Evolutionary conservation across 2,797 vertebrate genomes (phyloP).

Genomic region (Scyliorhinus canicula): DNA sequence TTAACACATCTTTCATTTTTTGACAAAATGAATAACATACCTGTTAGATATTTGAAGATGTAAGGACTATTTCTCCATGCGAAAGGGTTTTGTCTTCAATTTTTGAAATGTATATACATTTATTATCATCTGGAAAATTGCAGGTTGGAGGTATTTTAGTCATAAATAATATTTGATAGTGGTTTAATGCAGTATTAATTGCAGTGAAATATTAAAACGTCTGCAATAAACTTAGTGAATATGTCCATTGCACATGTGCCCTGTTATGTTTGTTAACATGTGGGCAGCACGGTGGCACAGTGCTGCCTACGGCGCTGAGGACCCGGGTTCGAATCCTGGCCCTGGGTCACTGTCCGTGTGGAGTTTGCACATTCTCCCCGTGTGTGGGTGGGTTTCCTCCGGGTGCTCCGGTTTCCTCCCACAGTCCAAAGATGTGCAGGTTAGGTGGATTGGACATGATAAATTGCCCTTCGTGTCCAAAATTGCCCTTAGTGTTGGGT

Average conservation of each 20-base stretch:
- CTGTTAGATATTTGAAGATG: conserved; percentile 14
- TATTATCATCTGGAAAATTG: background rate
- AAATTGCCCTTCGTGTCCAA: too few relatives aligned
- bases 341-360: too few relatives aligned
- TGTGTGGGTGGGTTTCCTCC: too few relatives aligned
- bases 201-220: background rate
- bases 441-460: too few relatives aligned
- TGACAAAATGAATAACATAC: background rate
- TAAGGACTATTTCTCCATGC: background rate
- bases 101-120: background rate
- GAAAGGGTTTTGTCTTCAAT: conserved; percentile 4
- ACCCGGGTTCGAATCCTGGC: too few relatives aligned
- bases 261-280: background rate
- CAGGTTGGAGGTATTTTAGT: background rate
- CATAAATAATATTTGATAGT: background rate
- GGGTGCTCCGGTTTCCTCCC: too few relatives aligned
- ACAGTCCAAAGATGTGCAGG: too few relatives aligned
- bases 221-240: background rate
- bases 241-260: background rate
- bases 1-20: background rate
- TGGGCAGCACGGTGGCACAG: too few relatives aligned
- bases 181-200: background rate
- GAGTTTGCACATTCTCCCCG: too few relatives aligned
- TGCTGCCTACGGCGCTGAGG: too few relatives aligned
- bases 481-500: too few relatives aligned